These are phyloP conservation scores for Rhyzopertha dominica DNA, from an alignment of 1,140 invertebrate genomes.

Conservation along the genomic window DNA sequence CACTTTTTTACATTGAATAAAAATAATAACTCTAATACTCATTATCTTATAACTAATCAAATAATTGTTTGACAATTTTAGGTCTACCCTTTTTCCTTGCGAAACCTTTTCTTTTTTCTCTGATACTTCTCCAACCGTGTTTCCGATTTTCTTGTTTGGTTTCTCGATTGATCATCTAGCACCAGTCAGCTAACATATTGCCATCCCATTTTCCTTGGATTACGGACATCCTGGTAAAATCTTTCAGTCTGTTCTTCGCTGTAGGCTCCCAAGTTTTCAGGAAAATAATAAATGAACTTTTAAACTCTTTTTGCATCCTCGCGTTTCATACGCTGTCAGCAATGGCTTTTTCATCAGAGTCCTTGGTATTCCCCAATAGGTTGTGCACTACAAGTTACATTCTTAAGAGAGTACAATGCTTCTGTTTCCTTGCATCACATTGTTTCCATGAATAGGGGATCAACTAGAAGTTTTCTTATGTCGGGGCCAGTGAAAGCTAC, in stretches of 20 bases:
- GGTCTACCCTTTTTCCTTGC: no score
- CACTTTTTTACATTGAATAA: no score
- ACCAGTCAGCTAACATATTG: constrained; percentile 34
- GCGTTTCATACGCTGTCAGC: constrained; percentile 13
- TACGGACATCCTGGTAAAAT: constrained; percentile 29
- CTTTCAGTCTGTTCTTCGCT: constrained; percentile 28
- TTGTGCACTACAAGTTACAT: constrained; percentile 6
- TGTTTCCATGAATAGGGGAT: constrained; percentile 6
- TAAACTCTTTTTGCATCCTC: constrained; percentile 22
- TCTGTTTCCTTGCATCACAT: constrained; percentile 2
- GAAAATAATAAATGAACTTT: constrained; percentile 17
- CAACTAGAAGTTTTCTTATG: constrained; percentile 26
- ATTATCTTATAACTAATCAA: no score
- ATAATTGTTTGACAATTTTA: no score
- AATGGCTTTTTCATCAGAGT: no score
- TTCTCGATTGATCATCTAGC: constrained; percentile 13
- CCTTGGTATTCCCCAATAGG: constrained; percentile 13
- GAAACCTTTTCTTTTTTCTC: no score
- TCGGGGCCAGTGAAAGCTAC: constrained; percentile 31
- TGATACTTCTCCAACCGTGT: no score
- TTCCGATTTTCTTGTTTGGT: constrained; percentile 4
- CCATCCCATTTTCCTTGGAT: constrained; percentile 19
- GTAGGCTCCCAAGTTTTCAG: constrained; percentile 17
- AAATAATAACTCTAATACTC: no score
- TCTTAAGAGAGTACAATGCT: constrained; percentile 8